phyloP scores from a whole-genome alignment of 1,140 invertebrate genomes.

The Musca domestica region DNA sequence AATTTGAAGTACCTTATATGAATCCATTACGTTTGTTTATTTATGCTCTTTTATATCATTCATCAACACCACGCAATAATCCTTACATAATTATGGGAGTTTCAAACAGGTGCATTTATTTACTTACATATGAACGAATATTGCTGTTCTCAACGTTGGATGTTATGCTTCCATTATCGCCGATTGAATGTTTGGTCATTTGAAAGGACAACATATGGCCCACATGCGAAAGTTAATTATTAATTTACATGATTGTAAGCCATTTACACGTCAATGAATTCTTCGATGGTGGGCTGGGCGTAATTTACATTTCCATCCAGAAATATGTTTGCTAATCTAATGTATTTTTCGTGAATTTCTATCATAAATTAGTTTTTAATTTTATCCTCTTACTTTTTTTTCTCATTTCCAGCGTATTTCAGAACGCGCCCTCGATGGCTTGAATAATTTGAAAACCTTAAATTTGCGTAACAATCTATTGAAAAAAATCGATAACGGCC shows the following conservation, averaged over 20 bases:
- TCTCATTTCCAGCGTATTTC: constrained; percentile 59
- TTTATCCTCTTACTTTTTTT: neutral
- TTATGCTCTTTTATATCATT: neutral
- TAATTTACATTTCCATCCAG: neutral
- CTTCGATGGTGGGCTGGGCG: neutral
- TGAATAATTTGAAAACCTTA: constrained; percentile 66
- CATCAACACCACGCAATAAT: neutral
- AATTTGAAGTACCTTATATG: too few species aligned
- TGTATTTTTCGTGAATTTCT: neutral
- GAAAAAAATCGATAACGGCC: constrained; percentile 61
- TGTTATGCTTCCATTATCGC: neutral
- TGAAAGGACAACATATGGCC: neutral
- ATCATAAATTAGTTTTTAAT: neutral
- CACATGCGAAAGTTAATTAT: constrained; percentile 3
- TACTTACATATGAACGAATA: neutral
- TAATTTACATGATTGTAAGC: constrained; percentile 12
- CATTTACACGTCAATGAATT: neutral
- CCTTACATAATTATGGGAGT: neutral
- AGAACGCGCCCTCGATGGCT: constrained; percentile 68
- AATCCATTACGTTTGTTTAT: neutral
- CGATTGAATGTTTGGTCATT: neutral
- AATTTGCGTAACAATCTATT: constrained; percentile 72
- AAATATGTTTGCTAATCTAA: neutral
- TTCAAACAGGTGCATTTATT: constrained; percentile 10
- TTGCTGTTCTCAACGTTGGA: neutral